Conservation (phyloP, 2,797 vertebrate species). For the Muscicapa striata region DNA sequence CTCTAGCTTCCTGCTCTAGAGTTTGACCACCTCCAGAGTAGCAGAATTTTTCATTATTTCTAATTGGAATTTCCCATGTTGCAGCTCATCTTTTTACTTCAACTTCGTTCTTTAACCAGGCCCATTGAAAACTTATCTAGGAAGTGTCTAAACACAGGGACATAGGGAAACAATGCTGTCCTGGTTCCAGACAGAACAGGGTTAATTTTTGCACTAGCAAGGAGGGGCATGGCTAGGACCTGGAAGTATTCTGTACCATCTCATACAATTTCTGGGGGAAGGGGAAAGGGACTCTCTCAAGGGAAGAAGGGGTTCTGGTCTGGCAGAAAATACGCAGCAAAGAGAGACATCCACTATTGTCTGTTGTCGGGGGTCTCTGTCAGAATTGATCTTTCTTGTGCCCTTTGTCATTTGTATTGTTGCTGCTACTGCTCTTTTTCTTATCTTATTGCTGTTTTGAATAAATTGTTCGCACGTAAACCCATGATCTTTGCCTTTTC, state of each 20-base stretch:
- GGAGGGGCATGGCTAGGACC: background rate
- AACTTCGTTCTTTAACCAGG: background rate
- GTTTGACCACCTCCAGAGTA: background rate
- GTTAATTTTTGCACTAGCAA: background rate
- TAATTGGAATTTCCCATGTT: background rate
- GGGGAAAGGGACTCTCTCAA: background rate
- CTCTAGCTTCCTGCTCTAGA: background rate
- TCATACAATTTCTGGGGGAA: background rate
- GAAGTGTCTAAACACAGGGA: background rate
- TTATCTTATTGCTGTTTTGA: background rate
- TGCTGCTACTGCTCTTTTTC: background rate
- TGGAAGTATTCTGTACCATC: background rate
- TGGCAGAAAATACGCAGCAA: rapidly evolving
- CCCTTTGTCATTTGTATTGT: background rate
- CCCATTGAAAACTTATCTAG: background rate
- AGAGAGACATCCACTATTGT: too few relatives aligned
- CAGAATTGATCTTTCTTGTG: background rate
- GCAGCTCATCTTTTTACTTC: background rate
- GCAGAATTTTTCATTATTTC: background rate
- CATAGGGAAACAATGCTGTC: rapidly evolving
- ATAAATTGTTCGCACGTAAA: background rate
- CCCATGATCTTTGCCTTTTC: background rate
- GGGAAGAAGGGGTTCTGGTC: background rate
- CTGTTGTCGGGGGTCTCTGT: rapidly evolving
- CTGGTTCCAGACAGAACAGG: background rate